phyloP scores from a whole-genome alignment of 2,113 vertebrate genomes.

The Gracilinanus agilis region DNA sequence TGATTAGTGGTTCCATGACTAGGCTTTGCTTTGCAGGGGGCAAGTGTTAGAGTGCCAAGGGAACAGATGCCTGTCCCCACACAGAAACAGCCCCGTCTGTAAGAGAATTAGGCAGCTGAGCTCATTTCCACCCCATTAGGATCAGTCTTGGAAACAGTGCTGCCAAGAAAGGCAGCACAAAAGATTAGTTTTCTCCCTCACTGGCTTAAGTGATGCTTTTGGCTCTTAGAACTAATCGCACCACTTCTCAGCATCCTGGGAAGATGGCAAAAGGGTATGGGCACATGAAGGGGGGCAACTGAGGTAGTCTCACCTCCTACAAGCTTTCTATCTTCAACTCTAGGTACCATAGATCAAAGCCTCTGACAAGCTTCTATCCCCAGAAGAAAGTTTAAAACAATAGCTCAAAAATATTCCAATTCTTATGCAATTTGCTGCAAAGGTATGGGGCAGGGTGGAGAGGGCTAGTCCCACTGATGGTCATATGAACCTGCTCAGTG shows the following conservation, averaged over 20 bases:
- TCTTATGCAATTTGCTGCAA: constrained; percentile 72
- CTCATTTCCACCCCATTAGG: constrained; percentile 84
- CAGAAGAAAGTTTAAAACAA: constrained; percentile 47
- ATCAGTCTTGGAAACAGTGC: constrained; percentile 78
- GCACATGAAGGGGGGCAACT: constrained; percentile 16
- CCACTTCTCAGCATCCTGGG: constrained; percentile 72
- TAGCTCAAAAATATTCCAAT: constrained; percentile 46
- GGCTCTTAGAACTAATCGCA: constrained; percentile 75
- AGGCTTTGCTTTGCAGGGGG: constrained; percentile 61
- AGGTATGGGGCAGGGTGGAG: constrained; percentile 53
- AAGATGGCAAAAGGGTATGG: constrained; percentile 68
- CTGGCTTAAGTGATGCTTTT: constrained; percentile 78
- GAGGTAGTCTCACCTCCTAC: constrained; percentile 63
- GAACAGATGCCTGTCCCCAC: constrained; percentile 76
- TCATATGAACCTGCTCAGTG: neutral
- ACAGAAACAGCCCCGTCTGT: constrained; percentile 80
- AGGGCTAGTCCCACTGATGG: neutral
- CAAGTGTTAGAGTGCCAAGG: constrained; percentile 74
- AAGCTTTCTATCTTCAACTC: constrained; percentile 66
- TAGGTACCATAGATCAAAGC: constrained; percentile 38
- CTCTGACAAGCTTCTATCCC: constrained; percentile 65
- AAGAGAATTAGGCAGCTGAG: constrained; percentile 85
- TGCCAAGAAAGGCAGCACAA: constrained; percentile 75
- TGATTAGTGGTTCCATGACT: neutral
- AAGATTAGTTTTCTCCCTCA: constrained; percentile 81